Percentiles rank a stretch among this genome's conserved stretches.
phyloP scores from a whole-genome alignment of 2,113 vertebrate species.

The Microtus ochrogaster region DNA sequence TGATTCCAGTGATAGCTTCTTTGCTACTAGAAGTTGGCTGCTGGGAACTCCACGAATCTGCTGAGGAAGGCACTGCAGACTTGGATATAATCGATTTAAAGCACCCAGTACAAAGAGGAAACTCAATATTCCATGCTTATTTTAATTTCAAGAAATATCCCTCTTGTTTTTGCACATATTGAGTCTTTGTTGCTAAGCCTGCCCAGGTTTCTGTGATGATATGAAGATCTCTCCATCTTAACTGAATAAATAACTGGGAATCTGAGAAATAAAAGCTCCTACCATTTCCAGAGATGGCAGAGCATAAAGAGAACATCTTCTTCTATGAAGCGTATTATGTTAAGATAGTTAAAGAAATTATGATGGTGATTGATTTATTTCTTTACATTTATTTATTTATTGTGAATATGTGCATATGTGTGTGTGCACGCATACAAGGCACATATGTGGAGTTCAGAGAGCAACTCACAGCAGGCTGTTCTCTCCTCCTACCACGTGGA shows the following conservation, averaged over 20 bases:
- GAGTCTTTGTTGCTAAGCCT: background rate
- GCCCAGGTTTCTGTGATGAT: background rate
- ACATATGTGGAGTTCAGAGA: no score
- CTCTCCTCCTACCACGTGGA: background rate
- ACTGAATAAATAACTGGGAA: background rate
- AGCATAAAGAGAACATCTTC: constrained; percentile 4
- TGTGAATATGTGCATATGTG: background rate
- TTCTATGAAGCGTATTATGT: background rate
- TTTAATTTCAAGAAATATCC: background rate
- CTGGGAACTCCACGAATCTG: background rate
- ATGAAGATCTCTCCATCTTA: background rate
- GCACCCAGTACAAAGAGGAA: background rate
- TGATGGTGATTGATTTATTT: background rate
- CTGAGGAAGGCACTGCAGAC: background rate
- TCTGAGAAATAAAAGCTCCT: constrained; percentile 4
- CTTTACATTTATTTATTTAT: background rate
- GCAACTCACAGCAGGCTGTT: background rate
- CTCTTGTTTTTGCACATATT: background rate
- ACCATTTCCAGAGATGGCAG: background rate
- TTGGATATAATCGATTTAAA: background rate
- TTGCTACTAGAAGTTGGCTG: background rate
- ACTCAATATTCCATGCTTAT: background rate
- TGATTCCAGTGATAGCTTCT: background rate
- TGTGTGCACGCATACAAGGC: background rate
- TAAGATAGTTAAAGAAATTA: constrained; percentile 32